These are phyloP conservation scores for Microtus oregoni DNA, from an alignment of 2,113 vertebrate species.

Conservation along the genomic window DNA sequence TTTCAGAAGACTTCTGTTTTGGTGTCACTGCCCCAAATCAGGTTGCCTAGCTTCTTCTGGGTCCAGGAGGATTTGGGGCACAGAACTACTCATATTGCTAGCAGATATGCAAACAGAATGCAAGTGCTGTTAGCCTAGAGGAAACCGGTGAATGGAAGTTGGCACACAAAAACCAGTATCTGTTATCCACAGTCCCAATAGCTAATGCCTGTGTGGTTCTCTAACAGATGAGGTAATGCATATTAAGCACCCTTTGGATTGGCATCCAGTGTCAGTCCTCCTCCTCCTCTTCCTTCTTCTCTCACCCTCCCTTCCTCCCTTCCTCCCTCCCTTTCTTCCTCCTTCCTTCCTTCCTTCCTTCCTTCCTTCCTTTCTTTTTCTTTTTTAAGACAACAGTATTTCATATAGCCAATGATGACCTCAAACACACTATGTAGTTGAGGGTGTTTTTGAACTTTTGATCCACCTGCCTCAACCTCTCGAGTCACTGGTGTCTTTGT, in stretches of 20 bases:
- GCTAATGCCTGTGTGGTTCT: neutral
- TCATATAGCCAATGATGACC: neutral
- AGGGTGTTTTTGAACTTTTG: neutral
- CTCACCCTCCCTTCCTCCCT: neutral
- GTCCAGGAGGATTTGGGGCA: neutral
- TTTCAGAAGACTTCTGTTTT: neutral
- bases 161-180: neutral
- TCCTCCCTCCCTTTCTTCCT: too few relatives aligned
- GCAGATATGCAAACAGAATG: neutral
- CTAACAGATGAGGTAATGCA: neutral
- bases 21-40: neutral
- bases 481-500: neutral
- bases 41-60: neutral
- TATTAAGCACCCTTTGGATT: neutral
- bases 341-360: rapidly evolving
- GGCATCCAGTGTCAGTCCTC: neutral
- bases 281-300: too few relatives aligned
- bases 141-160: neutral
- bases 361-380: neutral
- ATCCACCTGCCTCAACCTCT: neutral
- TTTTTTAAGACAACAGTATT: neutral
- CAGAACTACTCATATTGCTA: neutral
- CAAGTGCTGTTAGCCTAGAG: neutral
- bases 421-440: neutral
- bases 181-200: neutral